These are phyloP conservation scores for Callitettix versicolor DNA, from an alignment of 1,140 invertebrate genomes.

Conservation along the genomic window DNA sequence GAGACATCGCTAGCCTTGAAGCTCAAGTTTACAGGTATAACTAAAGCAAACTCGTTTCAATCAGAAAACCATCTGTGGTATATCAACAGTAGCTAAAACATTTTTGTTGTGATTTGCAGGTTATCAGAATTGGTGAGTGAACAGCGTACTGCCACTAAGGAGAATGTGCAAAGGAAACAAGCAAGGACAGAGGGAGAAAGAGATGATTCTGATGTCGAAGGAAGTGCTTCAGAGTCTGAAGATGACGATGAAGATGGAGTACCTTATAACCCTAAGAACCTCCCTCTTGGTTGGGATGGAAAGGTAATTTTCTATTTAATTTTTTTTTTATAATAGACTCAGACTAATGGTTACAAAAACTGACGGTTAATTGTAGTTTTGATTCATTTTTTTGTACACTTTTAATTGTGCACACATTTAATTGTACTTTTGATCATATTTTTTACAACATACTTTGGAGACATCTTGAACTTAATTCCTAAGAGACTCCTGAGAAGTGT, in stretches of 20 bases:
- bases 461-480: too few species aligned
- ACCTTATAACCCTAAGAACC: slow-evolving; percentile 98
- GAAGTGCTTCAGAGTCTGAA: slow-evolving; percentile 71
- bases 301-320: slow-evolving; percentile 55
- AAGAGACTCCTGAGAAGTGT: too few species aligned
- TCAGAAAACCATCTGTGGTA: too few species aligned
- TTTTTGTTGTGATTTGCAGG: slow-evolving; percentile 32
- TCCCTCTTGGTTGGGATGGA: slow-evolving; percentile 98
- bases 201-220: slow-evolving; percentile 86
- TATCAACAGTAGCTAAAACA: too few species aligned
- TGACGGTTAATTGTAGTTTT: too few species aligned
- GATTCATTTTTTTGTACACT: too few species aligned
- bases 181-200: slow-evolving; percentile 90
- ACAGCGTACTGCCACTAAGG: slow-evolving; percentile 83
- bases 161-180: slow-evolving; percentile 97
- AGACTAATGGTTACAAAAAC: too few species aligned
- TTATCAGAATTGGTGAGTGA: slow-evolving; percentile 71
- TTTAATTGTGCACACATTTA: too few species aligned
- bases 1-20: slow-evolving; percentile 76
- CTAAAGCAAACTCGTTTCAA: neutral
- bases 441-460: too few species aligned
- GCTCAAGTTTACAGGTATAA: slow-evolving; percentile 70
- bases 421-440: too few species aligned
- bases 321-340: too few species aligned
- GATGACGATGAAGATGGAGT: slow-evolving; percentile 87